Base-by-base conservation (phyloP, 2,888 invertebrate species). In the Calephelis perditalis region DNA sequence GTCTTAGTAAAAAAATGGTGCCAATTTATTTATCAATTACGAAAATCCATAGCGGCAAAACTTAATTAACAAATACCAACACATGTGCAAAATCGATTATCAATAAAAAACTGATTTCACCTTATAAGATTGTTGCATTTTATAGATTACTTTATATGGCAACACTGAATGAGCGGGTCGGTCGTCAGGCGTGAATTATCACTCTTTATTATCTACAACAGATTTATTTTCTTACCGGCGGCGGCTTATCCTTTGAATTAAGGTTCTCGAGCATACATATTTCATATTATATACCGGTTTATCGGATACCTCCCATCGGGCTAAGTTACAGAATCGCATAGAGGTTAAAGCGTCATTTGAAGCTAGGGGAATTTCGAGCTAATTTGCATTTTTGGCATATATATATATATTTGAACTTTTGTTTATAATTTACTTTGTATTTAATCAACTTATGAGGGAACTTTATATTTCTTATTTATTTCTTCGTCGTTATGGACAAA, bases 161-260 rank as follows among this genome's bases (percentile, higher is more conserved):
- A 61, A 63, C 63, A 58, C 43, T 59, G 61, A 61, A 57, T 59
- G 62, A 56, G 59, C 60, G 58, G 63, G 62, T 58, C 56, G 60
- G 59, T 62, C 65, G 62, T 63, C 67, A 68, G 71, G 76, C 72
- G 79, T 74, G 76, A 82, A 81, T 81, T 83, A 84, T 82, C 81
- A 75, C 78, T 74, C 73, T 72, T 78, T 73, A 81, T 82, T 83
- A 85, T 84, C 81, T 72, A 75, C 74, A 67, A 73, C 70, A 76
- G 74, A 78, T 80, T 79, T 79, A 82, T 81, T 79, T 74, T 75
- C 66, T 66, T 66, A 66, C 61, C 65, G 62, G 64, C 69, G 74
- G 77, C 83, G 81, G 81, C 76, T 74, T 71, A 77, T 75, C 79
- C 81, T 86, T 86, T 84, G 84, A 80, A 78, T 83, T 83, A 79